Evolutionary conservation across 2,888 invertebrate species (phyloP), one percentile per base, ranked within the genome.

Genomic region (Yponomeuta sedellus): DNA sequence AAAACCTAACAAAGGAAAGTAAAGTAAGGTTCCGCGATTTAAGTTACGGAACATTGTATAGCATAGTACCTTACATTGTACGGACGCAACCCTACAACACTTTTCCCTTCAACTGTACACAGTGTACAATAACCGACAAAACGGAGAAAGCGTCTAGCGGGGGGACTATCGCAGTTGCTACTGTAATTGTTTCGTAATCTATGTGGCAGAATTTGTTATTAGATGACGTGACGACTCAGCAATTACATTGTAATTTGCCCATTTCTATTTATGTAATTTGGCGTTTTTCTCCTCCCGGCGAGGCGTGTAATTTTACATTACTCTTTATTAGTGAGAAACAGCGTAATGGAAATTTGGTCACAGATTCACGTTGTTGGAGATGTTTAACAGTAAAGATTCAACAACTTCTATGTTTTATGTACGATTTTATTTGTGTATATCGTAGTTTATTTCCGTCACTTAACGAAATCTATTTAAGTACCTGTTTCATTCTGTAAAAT

Each of bases 131-230:
- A 12, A 52, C 44, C 44, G 44, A 16, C 44, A 52, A 12, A 12
- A 12, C 44, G 8, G 58, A 59, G 59, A 59, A 59, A 59, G 59
- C 25, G 25, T 59, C 25, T 12, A 20, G 59, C 59, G 20, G 5
- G 20, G 5, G 2, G 20, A 34, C 34, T 34, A 34, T 52, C 16
- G 25, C 22, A 10, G 25, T 59, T 22, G 59, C 25, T 25, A 59
- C 59, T 59, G 59, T 59, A 59, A 59, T 59, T 59, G 59, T 59
- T 59, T 59, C 59, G 59, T 59, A 59, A 59, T 59, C 59, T 59
- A 25, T 59, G 57, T 20, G 59, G 22, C 25, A 59, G 25, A 25
- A 59, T 59, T 52, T 52, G 44, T 52, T 52, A 52, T 16, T 16
- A 52, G 44, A 34, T 34, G 34, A 34, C 34, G 34, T 52, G 44